phyloP scores from a whole-genome alignment of 92 coral and sea anemone species.

The Muricea muricata region DNA sequence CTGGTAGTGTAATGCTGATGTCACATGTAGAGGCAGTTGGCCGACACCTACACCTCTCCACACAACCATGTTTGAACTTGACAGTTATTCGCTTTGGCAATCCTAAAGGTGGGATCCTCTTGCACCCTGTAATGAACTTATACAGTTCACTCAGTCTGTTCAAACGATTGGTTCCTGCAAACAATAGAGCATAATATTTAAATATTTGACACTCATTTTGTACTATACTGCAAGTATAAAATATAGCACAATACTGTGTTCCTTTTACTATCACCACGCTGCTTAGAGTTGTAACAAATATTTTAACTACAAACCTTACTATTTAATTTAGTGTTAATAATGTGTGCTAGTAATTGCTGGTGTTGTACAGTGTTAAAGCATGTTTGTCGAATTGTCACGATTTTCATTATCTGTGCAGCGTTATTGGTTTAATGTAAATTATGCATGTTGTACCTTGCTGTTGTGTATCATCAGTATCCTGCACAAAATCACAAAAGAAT shows the following conservation, averaged over 20 bases:
- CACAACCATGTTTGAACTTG: slow-evolving; percentile 59
- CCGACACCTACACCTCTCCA: slow-evolving; percentile 52
- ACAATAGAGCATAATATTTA: not conserved
- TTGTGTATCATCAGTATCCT: slow-evolving; percentile 46
- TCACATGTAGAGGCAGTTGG: slow-evolving; percentile 71
- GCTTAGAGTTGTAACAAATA: not conserved
- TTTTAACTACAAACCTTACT: not conserved
- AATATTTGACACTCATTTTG: no score
- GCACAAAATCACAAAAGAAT: slow-evolving; percentile 62
- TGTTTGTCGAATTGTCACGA: not conserved
- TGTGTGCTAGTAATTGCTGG: not conserved
- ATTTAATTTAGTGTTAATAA: not conserved
- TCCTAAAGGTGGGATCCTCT: slow-evolving; percentile 57
- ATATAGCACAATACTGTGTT: not conserved
- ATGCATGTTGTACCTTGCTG: not conserved
- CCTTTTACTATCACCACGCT: not conserved
- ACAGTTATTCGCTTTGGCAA: slow-evolving; percentile 44
- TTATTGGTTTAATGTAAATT: not conserved
- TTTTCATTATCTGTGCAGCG: no score
- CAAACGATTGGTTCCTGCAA: slow-evolving; percentile 17
- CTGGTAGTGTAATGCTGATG: slow-evolving; percentile 51
- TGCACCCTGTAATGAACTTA: slow-evolving; percentile 58
- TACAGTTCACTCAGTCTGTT: not conserved
- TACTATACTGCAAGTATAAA: no score
- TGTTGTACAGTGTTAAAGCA: not conserved